Conservation (phyloP, 1,140 invertebrate genomes). For the Neodiprion virginianus region DNA sequence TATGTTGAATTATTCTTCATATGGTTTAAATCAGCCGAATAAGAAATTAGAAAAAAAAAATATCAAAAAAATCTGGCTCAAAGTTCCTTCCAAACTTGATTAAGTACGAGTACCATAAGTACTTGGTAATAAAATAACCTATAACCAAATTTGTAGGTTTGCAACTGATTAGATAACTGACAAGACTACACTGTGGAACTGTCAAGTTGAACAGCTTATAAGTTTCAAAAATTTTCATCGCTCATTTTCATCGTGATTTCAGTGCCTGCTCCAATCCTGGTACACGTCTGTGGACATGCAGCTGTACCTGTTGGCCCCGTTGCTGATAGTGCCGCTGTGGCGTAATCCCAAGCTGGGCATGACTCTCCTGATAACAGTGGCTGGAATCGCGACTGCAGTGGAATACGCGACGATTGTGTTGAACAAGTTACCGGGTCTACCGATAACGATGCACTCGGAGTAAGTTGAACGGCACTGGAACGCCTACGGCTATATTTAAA, state of each 20-base stretch:
- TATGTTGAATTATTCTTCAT: background rate
- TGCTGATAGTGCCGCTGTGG: slow-evolving; percentile 54
- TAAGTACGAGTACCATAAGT: no score
- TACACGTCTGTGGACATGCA: slow-evolving; percentile 64
- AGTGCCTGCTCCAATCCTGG: slow-evolving; percentile 63
- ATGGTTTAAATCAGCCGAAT: background rate
- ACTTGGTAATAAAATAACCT: no score
- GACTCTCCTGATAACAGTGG: background rate
- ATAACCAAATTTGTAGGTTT: no score
- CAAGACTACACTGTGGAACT: background rate
- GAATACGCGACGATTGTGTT: background rate
- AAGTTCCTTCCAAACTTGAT: background rate
- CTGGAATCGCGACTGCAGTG: background rate
- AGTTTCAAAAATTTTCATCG: background rate
- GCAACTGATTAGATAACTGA: no score
- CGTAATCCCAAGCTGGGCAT: slow-evolving; percentile 23
- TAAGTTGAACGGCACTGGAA: background rate
- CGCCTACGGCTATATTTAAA: no score
- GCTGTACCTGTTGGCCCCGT: slow-evolving; percentile 55
- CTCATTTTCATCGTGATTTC: slow-evolving; percentile 28
- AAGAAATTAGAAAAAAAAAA: background rate
- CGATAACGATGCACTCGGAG: slow-evolving; percentile 6
- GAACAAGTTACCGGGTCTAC: background rate
- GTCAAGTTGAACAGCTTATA: background rate
- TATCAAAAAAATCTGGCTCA: background rate